Conservation (phyloP, 2,797 vertebrate species). For the Pseudochaenichthys georgianus region DNA sequence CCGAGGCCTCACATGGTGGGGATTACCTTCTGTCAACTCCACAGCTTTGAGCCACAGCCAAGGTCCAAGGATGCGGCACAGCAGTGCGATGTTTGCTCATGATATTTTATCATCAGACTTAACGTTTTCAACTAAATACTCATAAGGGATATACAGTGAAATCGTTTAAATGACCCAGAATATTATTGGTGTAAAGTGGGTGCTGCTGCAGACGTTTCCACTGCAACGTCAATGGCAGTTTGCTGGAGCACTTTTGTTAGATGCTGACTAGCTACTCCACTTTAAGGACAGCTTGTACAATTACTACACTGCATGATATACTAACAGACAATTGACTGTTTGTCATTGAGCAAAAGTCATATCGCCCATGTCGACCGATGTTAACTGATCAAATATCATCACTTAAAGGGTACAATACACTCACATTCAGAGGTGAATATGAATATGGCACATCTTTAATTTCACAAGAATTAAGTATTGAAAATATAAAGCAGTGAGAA, state of each 20-base stretch:
- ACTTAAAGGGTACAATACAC: not conserved
- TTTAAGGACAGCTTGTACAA: not conserved
- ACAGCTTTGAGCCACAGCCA: conserved; percentile 62
- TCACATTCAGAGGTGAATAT: not conserved
- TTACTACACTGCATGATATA: not conserved
- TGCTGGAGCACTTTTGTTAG: conserved; percentile 4
- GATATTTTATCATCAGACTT: not conserved
- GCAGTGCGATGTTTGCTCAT: conserved; percentile 16
- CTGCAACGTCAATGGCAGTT: not conserved
- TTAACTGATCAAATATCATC: not conserved
- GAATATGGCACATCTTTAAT: not conserved
- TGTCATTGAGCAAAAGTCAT: not conserved
- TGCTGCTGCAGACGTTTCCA: conserved; percentile 5
- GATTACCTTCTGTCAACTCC: conserved; percentile 91
- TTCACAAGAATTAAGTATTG: not conserved
- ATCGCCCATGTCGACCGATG: not conserved
- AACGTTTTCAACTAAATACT: not conserved
- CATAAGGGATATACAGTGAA: not conserved
- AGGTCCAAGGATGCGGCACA: conserved; percentile 46
- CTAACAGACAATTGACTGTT: not conserved
- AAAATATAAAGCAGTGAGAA: too few species aligned
- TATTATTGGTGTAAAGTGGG: not conserved
- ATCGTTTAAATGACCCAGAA: not conserved
- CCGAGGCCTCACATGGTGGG: conserved; percentile 93
- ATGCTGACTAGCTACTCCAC: not conserved